Evolutionary conservation across 1,140 invertebrate genomes (phyloP).

Genomic region (Panagrolaimus sp.): DNA sequence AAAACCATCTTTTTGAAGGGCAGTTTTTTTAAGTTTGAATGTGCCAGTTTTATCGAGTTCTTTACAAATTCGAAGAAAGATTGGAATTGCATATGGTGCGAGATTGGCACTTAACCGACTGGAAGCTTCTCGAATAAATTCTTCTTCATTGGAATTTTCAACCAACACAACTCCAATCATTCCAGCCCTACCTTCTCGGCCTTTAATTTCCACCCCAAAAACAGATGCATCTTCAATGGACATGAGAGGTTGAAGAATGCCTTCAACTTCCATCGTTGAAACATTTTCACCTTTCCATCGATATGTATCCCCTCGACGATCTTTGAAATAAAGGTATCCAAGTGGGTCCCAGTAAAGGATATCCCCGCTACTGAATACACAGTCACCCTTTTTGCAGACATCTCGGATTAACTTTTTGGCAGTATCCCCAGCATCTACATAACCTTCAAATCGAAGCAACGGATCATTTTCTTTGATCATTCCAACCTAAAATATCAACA

Average conservation of each 20-base stretch:
- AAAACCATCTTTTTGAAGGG: slow-evolving; percentile 42
- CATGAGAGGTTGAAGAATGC: slow-evolving; percentile 78
- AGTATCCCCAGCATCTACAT: slow-evolving; percentile 82
- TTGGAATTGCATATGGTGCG: slow-evolving; percentile 38
- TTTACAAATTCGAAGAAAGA: slow-evolving; percentile 48
- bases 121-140: slow-evolving; percentile 31
- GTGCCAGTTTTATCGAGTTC: slow-evolving; percentile 46
- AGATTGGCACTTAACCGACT: slow-evolving; percentile 33
- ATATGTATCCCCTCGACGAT: slow-evolving; percentile 93
- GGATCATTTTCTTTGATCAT: slow-evolving; percentile 73
- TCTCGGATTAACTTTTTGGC: slow-evolving; percentile 82
- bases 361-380: slow-evolving; percentile 78
- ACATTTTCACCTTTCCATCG: slow-evolving; percentile 91
- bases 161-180: slow-evolving; percentile 76
- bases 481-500: slow-evolving; percentile 67
- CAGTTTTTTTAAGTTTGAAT: slow-evolving; percentile 45
- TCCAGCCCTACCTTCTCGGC: slow-evolving; percentile 82
- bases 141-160: slow-evolving; percentile 37
- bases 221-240: slow-evolving; percentile 83
- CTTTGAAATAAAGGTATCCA: slow-evolving; percentile 89
- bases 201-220: slow-evolving; percentile 76
- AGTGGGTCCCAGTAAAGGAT: slow-evolving; percentile 79
- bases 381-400: slow-evolving; percentile 81
- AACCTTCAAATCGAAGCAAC: slow-evolving; percentile 67
- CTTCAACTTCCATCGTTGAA: slow-evolving; percentile 92